These are phyloP conservation scores for Aphelenchoides bicaudatus DNA, from an alignment of 2,888 invertebrate genomes.

Conservation along the genomic window DNA sequence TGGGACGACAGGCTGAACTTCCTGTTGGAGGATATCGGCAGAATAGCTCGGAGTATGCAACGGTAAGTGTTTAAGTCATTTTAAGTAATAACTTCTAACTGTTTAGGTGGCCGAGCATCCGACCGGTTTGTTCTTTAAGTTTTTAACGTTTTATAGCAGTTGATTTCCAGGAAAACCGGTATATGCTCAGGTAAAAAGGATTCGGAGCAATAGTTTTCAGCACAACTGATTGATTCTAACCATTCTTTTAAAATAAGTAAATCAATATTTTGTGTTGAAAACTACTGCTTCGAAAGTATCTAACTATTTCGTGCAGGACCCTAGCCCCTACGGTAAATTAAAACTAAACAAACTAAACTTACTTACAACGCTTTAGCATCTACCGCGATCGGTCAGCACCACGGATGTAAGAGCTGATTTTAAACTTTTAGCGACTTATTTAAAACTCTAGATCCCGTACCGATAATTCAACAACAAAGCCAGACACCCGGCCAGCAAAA, in stretches of 20 bases:
- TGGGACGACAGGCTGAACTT: conserved; percentile 56
- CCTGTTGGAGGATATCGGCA: conserved; percentile 56
- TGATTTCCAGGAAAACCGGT: conserved; percentile 57
- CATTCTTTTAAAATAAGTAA: too few species aligned
- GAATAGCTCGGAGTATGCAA: conserved; percentile 47
- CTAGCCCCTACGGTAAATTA: too few species aligned
- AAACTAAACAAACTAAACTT: too few species aligned
- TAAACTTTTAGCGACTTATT: background rate
- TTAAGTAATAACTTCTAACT: too few species aligned
- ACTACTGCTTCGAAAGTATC: too few species aligned
- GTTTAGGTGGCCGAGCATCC: conserved; percentile 47
- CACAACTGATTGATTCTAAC: too few species aligned
- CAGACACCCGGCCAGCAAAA: background rate
- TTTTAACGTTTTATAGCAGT: too few species aligned
- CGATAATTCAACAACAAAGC: conserved; percentile 6
- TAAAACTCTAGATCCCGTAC: background rate
- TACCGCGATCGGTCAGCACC: conserved; percentile 48
- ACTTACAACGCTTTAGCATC: conserved; percentile 53
- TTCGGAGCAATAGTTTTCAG: too few species aligned
- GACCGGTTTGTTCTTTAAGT: too few species aligned
- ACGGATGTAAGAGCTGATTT: conserved; percentile 33
- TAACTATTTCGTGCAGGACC: too few species aligned
- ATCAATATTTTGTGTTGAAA: too few species aligned
- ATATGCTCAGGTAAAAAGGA: conserved; percentile 52
- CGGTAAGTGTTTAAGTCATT: too few species aligned